A percentile compares a stretch with the other conserved stretches of the same genome.
These are phyloP conservation scores for Athalia rosae DNA, from an alignment of 2,888 invertebrate genomes.

Conservation along the genomic window DNA sequence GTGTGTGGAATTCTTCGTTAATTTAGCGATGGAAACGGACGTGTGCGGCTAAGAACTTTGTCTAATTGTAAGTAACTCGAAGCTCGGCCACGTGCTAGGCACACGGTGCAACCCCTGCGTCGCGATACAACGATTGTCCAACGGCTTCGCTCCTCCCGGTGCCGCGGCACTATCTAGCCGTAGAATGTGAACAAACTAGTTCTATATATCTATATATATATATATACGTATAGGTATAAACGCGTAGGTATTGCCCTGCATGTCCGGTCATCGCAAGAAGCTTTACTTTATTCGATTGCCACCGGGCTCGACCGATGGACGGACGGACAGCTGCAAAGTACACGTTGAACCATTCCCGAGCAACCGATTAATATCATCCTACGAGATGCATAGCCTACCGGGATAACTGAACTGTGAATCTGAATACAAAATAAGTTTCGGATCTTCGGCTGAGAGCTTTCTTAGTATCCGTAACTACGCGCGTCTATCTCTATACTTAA, in stretches of 20 bases:
- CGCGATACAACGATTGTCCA: constrained; percentile 30
- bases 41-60: constrained; percentile 13
- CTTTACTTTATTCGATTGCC: constrained; percentile 43
- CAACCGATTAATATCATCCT: constrained; percentile 45
- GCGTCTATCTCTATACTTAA: background rate
- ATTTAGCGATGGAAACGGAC: constrained; percentile 20
- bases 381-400: constrained; percentile 38
- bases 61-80: constrained; percentile 1
- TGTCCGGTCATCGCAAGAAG: constrained; percentile 21
- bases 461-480: constrained; percentile 9
- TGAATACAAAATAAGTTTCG: constrained; percentile 26
- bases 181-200: constrained; percentile 28
- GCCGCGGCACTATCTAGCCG: background rate
- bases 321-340: constrained; percentile 42
- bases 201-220: too few species aligned
- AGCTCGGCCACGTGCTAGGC: background rate
- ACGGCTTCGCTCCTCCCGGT: background rate
- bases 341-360: constrained; percentile 36
- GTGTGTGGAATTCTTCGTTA: constrained; percentile 12
- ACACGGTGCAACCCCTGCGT: background rate
- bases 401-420: constrained; percentile 30
- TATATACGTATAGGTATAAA: background rate
- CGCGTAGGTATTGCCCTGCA: constrained; percentile 25
- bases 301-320: constrained; percentile 23
- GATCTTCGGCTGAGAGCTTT: constrained; percentile 4